Conservation (phyloP, 2,888 invertebrate species). For the Ophion obscuratus region DNA sequence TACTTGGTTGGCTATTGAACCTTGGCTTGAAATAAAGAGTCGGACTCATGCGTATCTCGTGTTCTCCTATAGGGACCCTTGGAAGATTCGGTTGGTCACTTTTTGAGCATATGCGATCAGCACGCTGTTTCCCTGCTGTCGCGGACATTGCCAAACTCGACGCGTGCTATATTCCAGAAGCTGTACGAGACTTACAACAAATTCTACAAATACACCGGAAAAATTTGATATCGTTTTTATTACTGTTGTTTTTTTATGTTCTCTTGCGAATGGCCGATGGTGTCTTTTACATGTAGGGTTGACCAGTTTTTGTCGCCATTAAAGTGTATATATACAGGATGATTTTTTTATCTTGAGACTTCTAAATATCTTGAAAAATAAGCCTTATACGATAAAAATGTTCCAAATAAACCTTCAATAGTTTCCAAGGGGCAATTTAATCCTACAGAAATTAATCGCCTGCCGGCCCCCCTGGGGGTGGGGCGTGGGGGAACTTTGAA, state of each 20-base stretch:
- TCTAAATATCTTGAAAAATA: no score
- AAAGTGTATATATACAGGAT: background rate
- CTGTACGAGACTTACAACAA: constrained; percentile 78
- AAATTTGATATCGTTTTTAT: constrained; percentile 72
- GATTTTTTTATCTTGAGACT: no score
- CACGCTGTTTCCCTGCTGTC: constrained; percentile 77
- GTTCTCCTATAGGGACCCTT: constrained; percentile 73
- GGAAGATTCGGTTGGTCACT: constrained; percentile 75
- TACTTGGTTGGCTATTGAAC: background rate
- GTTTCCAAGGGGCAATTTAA: no score
- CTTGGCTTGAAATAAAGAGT: background rate
- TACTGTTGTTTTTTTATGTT: background rate
- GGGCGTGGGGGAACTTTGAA: no score
- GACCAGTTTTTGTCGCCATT: background rate
- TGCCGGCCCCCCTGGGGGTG: no score
- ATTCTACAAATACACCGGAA: constrained; percentile 80
- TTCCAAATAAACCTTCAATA: no score
- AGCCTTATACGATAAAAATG: no score
- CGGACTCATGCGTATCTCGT: background rate
- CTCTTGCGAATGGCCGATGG: background rate
- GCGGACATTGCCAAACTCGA: constrained; percentile 76
- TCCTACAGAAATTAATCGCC: no score
- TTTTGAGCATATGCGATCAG: constrained; percentile 79
- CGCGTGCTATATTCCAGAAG: constrained; percentile 78
- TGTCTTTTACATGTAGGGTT: background rate